Conservation (phyloP, 2,113 vertebrate species). For the Romanogobio albipinnatus region DNA sequence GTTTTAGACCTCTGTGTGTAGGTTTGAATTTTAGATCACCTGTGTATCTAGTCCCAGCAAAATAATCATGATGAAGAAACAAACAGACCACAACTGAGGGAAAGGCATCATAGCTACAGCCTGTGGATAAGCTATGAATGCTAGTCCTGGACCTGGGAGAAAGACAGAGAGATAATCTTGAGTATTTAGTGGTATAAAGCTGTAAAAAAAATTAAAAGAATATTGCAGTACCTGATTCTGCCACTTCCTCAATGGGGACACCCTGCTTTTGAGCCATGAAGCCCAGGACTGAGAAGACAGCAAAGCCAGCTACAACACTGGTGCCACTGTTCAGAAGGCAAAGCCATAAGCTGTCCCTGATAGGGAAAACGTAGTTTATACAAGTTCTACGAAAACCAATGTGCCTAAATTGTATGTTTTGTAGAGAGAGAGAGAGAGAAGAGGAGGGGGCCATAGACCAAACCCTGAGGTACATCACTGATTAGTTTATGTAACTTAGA, state of each 20-base stretch:
- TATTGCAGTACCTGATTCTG: slow-evolving; percentile 61
- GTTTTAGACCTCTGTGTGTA: not conserved
- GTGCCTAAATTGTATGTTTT: not conserved
- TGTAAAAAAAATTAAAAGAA: not conserved
- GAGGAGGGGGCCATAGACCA: not conserved
- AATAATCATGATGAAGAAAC: slow-evolving; percentile 8
- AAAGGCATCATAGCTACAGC: slow-evolving; percentile 8
- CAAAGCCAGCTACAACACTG: slow-evolving; percentile 58
- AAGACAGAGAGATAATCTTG: not conserved
- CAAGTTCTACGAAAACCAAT: not conserved
- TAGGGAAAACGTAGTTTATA: not conserved
- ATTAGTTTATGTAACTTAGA: not conserved
- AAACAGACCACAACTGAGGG: not conserved
- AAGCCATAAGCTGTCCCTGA: slow-evolving; percentile 52
- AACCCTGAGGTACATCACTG: not conserved
- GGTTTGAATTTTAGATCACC: not conserved
- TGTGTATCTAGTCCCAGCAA: slow-evolving; percentile 6
- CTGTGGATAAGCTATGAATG: slow-evolving; percentile 8
- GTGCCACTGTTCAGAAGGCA: slow-evolving; percentile 59
- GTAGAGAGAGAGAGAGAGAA: not conserved
- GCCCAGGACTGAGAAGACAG: slow-evolving; percentile 51
- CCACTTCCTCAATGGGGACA: slow-evolving; percentile 59
- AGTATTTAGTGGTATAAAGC: not conserved
- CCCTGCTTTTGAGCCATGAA: slow-evolving; percentile 67
- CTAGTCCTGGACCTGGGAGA: slow-evolving; percentile 16